Evolutionary conservation across 2,113 vertebrate species (phyloP).

Genomic region (Leptocoma aspasia): DNA sequence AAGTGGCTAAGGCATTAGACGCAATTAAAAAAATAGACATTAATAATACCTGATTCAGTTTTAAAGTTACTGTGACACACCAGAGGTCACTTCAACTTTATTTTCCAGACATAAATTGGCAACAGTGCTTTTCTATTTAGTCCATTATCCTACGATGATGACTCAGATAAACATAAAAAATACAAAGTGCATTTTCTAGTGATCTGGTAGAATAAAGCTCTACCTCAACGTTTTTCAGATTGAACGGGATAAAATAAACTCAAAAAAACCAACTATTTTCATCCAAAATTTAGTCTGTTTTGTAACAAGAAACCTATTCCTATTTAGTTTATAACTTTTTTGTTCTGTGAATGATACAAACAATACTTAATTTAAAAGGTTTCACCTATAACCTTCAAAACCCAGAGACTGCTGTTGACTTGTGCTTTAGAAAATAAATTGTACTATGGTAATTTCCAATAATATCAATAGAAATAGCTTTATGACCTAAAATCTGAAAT

Average conservation of each 20-base stretch:
- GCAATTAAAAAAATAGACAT: not conserved
- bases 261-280: not conserved
- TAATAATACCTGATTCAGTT: not conserved
- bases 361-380: not conserved
- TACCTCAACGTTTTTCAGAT: not conserved
- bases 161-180: not conserved
- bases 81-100: not conserved
- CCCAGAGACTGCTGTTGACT: not conserved
- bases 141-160: fast-evolving
- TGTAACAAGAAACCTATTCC: not conserved
- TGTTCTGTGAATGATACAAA: not conserved
- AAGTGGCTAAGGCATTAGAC: not conserved
- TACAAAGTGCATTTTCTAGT: not conserved
- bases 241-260: not conserved
- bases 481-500: not conserved
- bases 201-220: not conserved
- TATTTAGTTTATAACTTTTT: not conserved
- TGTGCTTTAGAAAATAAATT: not conserved
- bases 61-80: not conserved
- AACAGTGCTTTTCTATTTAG: not conserved
- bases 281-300: not conserved
- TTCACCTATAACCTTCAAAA: not conserved
- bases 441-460: not conserved
- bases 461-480: not conserved
- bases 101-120: not conserved